Percentiles rank a stretch among this genome's conserved stretches.
Conservation (phyloP, 2,797 vertebrate species). For the Taeniopygia guttata region DNA sequence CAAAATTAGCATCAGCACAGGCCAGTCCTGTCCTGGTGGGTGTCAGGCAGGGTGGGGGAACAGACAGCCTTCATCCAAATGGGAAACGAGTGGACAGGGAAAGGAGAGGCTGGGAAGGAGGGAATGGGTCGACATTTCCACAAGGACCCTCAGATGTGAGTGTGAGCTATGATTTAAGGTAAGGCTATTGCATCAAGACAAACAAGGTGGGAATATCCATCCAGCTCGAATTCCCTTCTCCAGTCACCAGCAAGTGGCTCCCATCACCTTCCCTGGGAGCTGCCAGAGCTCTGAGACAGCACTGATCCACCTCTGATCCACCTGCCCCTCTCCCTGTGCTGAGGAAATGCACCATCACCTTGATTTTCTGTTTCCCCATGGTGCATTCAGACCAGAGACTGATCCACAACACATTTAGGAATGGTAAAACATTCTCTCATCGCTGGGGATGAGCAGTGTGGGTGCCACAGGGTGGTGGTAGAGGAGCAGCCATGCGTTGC, state of each 20-base stretch:
- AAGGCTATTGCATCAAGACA: neutral
- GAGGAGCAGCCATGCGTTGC: neutral
- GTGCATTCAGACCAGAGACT: rapidly evolving
- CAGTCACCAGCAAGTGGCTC: rapidly evolving
- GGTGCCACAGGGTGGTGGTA: conserved; percentile 35
- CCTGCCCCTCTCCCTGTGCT: neutral
- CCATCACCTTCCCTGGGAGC: neutral
- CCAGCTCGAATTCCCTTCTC: neutral
- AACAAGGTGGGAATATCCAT: neutral
- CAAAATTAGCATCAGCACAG: neutral
- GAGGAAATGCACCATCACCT: rapidly evolving
- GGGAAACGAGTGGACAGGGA: neutral
- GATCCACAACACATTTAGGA: rapidly evolving
- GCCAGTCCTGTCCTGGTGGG: neutral
- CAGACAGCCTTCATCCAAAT: rapidly evolving
- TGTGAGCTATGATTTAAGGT: neutral
- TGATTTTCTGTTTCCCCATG: rapidly evolving
- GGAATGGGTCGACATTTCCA: rapidly evolving
- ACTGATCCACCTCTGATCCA: rapidly evolving
- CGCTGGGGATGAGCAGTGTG: neutral
- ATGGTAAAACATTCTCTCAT: rapidly evolving
- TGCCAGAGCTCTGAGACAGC: neutral
- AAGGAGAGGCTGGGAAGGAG: neutral
- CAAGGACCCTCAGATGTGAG: rapidly evolving
- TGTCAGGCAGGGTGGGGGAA: neutral